Conservation (phyloP, 1,140 invertebrate species). For the Teleogryllus occipitalis region DNA sequence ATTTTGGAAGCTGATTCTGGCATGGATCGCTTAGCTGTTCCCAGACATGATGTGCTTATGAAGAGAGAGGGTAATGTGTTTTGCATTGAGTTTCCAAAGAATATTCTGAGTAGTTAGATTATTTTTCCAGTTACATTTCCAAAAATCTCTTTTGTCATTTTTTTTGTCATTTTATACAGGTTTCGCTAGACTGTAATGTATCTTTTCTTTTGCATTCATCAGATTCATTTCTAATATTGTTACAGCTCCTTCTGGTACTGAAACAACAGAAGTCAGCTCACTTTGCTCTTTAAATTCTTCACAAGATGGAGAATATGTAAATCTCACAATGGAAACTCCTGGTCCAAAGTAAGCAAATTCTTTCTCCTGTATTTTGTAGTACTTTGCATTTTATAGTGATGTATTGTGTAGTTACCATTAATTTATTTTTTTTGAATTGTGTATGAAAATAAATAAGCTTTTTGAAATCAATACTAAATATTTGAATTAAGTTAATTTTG, state of each 20-base stretch:
- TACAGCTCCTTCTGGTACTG: conserved; percentile 43
- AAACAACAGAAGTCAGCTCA: conserved; percentile 49
- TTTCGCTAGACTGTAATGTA: too few species aligned
- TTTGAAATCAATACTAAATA: too few species aligned
- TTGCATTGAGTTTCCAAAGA: too few species aligned
- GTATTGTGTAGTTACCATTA: too few species aligned
- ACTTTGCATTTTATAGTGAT: neutral
- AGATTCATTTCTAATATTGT: conserved; percentile 16
- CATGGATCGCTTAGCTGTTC: conserved; percentile 32
- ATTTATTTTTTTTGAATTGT: too few species aligned
- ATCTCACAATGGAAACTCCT: conserved; percentile 34
- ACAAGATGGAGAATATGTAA: conserved; percentile 45
- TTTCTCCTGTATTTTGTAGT: neutral
- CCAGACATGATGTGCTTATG: conserved; percentile 31
- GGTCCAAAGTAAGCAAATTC: conserved; percentile 29
- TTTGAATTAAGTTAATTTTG: too few species aligned
- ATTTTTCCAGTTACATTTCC: neutral
- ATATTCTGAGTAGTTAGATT: neutral
- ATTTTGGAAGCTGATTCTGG: conserved; percentile 32
- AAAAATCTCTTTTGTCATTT: too few species aligned
- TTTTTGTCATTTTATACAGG: too few species aligned
- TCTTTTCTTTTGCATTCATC: neutral
- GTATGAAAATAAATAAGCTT: too few species aligned
- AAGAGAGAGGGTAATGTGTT: conserved; percentile 41
- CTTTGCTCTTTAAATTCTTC: conserved; percentile 48